Percentiles rank a stretch among this genome's conserved stretches.
These are phyloP conservation scores for Esox lucius DNA, from an alignment of 2,797 vertebrate genomes.

Conservation along the genomic window DNA sequence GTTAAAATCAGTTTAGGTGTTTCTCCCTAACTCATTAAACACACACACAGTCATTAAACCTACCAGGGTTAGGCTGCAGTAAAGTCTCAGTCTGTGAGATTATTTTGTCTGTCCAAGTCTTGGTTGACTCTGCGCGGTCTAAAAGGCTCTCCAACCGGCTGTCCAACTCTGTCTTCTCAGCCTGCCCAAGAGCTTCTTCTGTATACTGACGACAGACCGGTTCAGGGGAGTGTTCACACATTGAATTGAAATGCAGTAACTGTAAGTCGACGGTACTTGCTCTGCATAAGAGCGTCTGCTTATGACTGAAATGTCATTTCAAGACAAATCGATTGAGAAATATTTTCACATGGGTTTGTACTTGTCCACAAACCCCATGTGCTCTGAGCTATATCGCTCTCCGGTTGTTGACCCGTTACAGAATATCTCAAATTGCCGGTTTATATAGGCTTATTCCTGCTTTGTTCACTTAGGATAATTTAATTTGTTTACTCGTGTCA, in stretches of 20 bases:
- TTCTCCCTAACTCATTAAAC: neutral
- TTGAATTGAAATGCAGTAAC: too few species aligned
- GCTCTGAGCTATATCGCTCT: neutral
- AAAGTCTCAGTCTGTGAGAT: slow-evolving; percentile 92
- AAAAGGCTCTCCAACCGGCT: slow-evolving; percentile 89
- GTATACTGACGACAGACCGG: slow-evolving; percentile 80
- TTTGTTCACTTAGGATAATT: neutral
- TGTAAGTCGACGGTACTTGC: too few species aligned
- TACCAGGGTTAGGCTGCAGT: slow-evolving; percentile 93
- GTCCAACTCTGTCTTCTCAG: slow-evolving; percentile 90
- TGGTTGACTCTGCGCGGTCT: slow-evolving; percentile 85
- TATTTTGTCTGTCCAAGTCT: slow-evolving; percentile 91
- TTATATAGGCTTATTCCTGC: too few species aligned
- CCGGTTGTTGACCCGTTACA: too few species aligned
- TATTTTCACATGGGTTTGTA: neutral
- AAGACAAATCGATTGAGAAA: neutral
- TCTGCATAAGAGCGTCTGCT: too few species aligned
- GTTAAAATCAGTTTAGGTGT: neutral
- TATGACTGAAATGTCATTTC: too few species aligned
- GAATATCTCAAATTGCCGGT: neutral
- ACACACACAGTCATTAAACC: slow-evolving; percentile 39
- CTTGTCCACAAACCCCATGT: neutral
- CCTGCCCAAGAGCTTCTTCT: slow-evolving; percentile 91
- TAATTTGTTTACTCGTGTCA: neutral
- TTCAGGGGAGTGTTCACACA: neutral